These are phyloP conservation scores for Orthonevra nobilis DNA, from an alignment of 2,888 invertebrate genomes.

Conservation along the genomic window DNA sequence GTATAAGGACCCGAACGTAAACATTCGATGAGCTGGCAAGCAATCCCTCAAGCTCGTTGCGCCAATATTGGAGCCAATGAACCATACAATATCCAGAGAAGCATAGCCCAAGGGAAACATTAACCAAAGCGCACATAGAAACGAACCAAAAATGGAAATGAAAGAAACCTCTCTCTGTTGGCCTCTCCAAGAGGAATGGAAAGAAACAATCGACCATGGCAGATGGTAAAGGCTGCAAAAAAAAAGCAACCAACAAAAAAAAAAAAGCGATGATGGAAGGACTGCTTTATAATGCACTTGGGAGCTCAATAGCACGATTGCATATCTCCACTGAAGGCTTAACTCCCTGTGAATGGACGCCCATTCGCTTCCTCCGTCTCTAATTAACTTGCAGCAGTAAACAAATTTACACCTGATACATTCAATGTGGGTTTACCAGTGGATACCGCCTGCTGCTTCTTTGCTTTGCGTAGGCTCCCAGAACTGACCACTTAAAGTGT, in stretches of 20 bases:
- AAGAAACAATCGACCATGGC: slow-evolving; percentile 8
- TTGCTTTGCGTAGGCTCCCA: background rate
- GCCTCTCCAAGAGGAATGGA: background rate
- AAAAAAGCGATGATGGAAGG: slow-evolving; percentile 8
- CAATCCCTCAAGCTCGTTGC: slow-evolving; percentile 43
- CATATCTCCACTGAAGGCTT: background rate
- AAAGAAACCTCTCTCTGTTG: background rate
- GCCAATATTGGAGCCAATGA: slow-evolving; percentile 53
- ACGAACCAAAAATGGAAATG: slow-evolving; percentile 24
- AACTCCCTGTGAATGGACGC: slow-evolving; percentile 5
- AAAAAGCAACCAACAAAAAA: background rate
- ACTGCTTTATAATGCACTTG: slow-evolving; percentile 47
- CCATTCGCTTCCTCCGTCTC: slow-evolving; percentile 12
- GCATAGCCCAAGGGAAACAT: slow-evolving; percentile 41
- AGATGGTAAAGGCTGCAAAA: no score
- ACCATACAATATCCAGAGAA: slow-evolving; percentile 51
- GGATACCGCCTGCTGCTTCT: no score
- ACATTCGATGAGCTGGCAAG: slow-evolving; percentile 53
- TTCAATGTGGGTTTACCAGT: no score
- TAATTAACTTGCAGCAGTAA: slow-evolving; percentile 49
- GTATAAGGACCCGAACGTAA: slow-evolving; percentile 7
- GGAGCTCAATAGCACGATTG: slow-evolving; percentile 36
- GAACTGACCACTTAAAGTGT: background rate
- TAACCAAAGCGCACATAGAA: slow-evolving; percentile 33
- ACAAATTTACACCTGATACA: slow-evolving; percentile 23